A percentile compares a stretch with the other conserved stretches of the same genome.
Evolutionary conservation across 2,888 invertebrate genomes (phyloP).

Genomic region (Neoascia interrupta): DNA sequence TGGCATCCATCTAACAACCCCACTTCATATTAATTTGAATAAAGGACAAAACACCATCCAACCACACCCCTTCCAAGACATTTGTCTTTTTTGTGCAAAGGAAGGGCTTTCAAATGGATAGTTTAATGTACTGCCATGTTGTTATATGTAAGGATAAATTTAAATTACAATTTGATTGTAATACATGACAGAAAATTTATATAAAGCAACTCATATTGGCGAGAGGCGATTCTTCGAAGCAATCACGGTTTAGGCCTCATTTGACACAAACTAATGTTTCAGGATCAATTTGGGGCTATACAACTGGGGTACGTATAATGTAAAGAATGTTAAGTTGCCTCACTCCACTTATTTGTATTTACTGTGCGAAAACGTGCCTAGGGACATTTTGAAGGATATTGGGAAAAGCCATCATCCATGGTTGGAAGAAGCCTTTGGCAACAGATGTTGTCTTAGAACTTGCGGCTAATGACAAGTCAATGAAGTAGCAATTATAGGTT

Average conservation of each 20-base stretch:
- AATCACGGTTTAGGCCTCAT: conserved; percentile 30
- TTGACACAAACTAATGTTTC: conserved; percentile 59
- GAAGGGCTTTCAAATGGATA: conserved; percentile 16
- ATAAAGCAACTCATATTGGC: conserved; percentile 51
- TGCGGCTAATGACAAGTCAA: no score
- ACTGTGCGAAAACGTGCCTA: no score
- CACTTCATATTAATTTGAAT: conserved; percentile 62
- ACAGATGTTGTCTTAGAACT: no score
- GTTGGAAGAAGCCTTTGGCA: no score
- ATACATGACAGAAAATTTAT: conserved; percentile 57
- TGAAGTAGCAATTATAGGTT: no score
- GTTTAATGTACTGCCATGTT: conserved; percentile 47
- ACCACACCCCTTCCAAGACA: neutral
- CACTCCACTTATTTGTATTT: no score
- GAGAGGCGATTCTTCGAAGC: conserved; percentile 14
- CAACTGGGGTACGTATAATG: no score
- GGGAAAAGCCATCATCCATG: no score
- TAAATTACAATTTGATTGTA: conserved; percentile 67
- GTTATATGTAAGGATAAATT: conserved; percentile 54
- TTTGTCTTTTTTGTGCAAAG: neutral
- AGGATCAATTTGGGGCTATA: no score
- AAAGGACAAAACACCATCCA: conserved; percentile 59
- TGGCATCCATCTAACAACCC: conserved; percentile 58
- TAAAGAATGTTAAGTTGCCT: no score
- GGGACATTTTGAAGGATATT: no score